Evolutionary conservation across 2,113 vertebrate species (phyloP).

Genomic region (Protobothrops flavoviridis): DNA sequence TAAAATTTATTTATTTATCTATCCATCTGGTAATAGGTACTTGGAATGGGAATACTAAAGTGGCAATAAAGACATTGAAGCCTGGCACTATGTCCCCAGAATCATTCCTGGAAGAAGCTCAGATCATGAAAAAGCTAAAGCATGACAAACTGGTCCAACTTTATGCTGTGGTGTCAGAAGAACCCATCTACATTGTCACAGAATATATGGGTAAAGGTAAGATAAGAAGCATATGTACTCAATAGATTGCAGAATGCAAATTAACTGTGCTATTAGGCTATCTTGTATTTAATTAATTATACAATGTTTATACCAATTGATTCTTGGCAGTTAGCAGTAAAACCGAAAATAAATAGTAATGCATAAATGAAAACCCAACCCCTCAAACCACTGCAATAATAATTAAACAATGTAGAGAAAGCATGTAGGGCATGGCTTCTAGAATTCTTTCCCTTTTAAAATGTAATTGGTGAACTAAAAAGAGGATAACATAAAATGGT

Average conservation of each 20-base stretch:
- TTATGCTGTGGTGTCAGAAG: slow-evolving; percentile 96
- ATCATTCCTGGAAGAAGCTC: slow-evolving; percentile 96
- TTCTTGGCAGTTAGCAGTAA: not conserved
- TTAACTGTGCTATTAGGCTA: not conserved
- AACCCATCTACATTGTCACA: slow-evolving; percentile 97
- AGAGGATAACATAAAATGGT: not conserved
- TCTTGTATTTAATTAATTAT: not conserved
- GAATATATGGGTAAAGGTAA: slow-evolving; percentile 98
- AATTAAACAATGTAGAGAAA: not conserved
- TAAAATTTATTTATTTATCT: slow-evolving; percentile 50
- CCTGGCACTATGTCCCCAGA: slow-evolving; percentile 98
- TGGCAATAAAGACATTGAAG: slow-evolving; percentile 98
- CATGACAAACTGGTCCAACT: slow-evolving; percentile 97
- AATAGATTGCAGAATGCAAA: not conserved
- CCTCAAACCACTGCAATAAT: not conserved
- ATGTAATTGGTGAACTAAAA: not conserved
- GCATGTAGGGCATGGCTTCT: not conserved
- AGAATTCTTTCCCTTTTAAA: not conserved
- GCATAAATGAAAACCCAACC: not conserved
- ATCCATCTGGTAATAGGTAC: slow-evolving; percentile 76
- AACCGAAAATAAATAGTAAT: not conserved
- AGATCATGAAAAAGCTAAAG: slow-evolving; percentile 98
- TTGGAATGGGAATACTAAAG: slow-evolving; percentile 99
- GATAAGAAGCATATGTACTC: not conserved
- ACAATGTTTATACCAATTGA: not conserved